Base-by-base conservation (phyloP, 2,113 vertebrate genomes). In the Leiothrix lutea region DNA sequence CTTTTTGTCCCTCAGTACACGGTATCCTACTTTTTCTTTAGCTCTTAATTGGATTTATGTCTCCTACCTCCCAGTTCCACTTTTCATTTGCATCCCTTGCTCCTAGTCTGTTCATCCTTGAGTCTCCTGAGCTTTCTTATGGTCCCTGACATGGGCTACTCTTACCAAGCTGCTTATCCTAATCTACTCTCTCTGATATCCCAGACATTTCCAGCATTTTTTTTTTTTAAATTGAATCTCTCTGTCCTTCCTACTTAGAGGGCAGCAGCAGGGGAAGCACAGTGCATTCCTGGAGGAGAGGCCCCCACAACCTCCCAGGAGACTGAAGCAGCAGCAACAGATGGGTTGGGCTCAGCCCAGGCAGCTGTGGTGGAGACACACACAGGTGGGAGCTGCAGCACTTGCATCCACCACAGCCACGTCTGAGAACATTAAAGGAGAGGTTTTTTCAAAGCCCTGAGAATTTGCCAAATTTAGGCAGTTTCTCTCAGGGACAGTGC, bases 271-370 rank as follows among this genome's bases (percentile, higher is more conserved):
- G 57, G 11, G 80, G 38, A 42, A 78, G 28, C 28, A 38, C 15
- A 23, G 20, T 2, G 1, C 1, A 0, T 60, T 62, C 0, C 0
- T 16, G 21, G 14, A 64, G 36, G 6, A 88, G n/a, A 83, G 18
- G 6, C 11, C 21, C 21, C 24, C 2, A 2, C 8, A 51, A 14
- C 14, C 9, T 64, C 26, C 38, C 65, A 64, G 53, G 28, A 74
- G 19, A 60, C 13, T 3, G 19, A 26, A 47, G 56, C 18, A 78
- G 36, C 33, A 82, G 42, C 25, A 50, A 4, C 14, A 72, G 29
- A 33, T 21, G 2, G 1, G 8, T 20, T 1, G 2, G 1, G 28
- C 28, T 88, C 64, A 77, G 64, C 36, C 31, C 51, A n/a, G 0
- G 1, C 56, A 81, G 73, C 69, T 73, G 92, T 47, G 15, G 4